Percentiles rank a stretch among this genome's conserved stretches.
Evolutionary conservation across 2,888 invertebrate genomes (phyloP).

Genomic region (Margaritifera margaritifera): DNA sequence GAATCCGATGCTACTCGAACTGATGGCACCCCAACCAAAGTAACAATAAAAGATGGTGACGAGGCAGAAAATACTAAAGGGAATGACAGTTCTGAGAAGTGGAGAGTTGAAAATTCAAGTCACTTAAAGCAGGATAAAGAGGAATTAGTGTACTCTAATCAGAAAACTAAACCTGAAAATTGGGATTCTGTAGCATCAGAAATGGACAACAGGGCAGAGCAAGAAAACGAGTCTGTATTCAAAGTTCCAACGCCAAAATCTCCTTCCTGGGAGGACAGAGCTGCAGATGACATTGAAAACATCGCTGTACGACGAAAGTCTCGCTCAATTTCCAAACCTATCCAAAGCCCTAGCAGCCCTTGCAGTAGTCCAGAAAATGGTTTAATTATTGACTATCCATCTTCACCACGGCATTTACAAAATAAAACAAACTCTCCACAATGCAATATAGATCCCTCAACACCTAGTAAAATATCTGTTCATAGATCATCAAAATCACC

Average conservation of each 20-base stretch:
- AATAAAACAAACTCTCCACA: constrained; percentile 49
- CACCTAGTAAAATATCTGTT: constrained; percentile 13
- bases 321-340: constrained; percentile 29
- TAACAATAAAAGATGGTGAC: too few relatives aligned
- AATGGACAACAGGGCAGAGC: not conserved
- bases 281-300: constrained; percentile 43
- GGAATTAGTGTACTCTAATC: too few relatives aligned
- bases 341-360: constrained; percentile 60
- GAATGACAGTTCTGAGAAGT: too few relatives aligned
- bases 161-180: too few relatives aligned
- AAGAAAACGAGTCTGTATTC: constrained; percentile 45
- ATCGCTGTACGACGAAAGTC: constrained; percentile 26
- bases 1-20: too few relatives aligned
- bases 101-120: too few relatives aligned
- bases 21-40: too few relatives aligned
- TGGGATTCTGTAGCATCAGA: too few relatives aligned
- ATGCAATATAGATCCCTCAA: constrained; percentile 35
- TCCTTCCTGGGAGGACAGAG: constrained; percentile 34
- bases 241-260: constrained; percentile 59
- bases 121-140: too few relatives aligned
- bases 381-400: constrained; percentile 70
- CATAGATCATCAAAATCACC: constrained; percentile 27
- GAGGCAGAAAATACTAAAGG: too few relatives aligned
- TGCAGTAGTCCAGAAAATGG: constrained; percentile 71
- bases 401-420: constrained; percentile 38